Evolutionary conservation across 2,113 vertebrate genomes (phyloP).

Genomic region (Petromus typicus): DNA sequence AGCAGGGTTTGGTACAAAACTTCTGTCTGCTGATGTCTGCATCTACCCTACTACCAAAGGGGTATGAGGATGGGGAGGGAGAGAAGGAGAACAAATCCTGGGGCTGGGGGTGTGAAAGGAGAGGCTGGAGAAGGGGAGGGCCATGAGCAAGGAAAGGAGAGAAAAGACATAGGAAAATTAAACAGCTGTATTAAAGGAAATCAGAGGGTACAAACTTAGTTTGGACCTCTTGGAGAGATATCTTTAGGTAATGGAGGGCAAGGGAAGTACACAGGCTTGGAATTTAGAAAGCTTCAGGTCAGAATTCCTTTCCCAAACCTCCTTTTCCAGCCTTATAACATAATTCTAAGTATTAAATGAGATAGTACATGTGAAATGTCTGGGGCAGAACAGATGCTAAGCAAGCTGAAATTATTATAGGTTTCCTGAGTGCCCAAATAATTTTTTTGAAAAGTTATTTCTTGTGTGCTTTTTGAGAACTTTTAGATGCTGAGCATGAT

Average conservation of each 20-base stretch:
- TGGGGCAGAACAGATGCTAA: not conserved
- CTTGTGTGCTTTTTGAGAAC: not conserved
- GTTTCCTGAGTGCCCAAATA: not conserved
- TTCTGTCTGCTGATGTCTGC: slow-evolving; percentile 4
- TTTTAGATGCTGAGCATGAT: not conserved
- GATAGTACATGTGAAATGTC: not conserved
- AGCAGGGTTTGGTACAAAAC: not conserved
- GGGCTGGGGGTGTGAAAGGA: not conserved
- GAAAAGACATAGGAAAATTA: not conserved
- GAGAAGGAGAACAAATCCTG: not conserved
- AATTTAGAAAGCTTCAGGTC: not conserved
- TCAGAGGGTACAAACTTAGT: not conserved
- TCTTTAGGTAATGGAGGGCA: not conserved
- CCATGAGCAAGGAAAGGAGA: not conserved
- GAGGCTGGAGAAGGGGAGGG: not conserved
- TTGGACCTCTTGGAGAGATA: not conserved
- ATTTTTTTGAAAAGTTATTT: not conserved
- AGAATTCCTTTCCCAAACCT: not conserved
- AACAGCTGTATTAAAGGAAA: slow-evolving; percentile 9
- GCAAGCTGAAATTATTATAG: not conserved
- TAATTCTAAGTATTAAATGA: slow-evolving; percentile 32
- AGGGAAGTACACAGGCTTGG: not conserved
- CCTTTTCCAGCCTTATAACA: not conserved
- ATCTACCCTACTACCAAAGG: not conserved
- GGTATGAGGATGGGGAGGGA: not conserved